phyloP scores from a whole-genome alignment of 2,888 invertebrate species.

The Cephalotes varians region DNA sequence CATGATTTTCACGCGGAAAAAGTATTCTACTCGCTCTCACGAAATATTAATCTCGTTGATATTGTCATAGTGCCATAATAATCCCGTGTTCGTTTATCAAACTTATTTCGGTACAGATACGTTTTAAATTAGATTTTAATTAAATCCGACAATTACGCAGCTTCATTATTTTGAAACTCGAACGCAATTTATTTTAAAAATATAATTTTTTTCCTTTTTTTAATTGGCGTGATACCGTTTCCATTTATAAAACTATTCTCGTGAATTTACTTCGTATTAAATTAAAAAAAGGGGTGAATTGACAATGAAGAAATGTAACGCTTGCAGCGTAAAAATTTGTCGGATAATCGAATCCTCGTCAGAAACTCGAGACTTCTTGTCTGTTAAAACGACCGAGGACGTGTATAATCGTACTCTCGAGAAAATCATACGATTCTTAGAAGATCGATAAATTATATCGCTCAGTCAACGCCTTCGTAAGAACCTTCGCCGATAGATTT shows the following conservation, averaged over 20 bases:
- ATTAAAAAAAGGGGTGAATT: not conserved
- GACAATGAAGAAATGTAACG: not conserved
- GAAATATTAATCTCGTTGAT: not conserved
- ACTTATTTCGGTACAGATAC: not conserved
- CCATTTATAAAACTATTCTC: not conserved
- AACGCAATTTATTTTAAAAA: not conserved
- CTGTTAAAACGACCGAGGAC: not conserved
- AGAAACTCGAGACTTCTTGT: not conserved
- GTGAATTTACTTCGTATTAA: not conserved
- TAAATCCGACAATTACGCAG: not conserved
- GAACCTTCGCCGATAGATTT: slow-evolving; percentile 9
- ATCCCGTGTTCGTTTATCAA: not conserved
- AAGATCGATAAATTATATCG: slow-evolving; percentile 37
- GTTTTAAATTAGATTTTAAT: not conserved
- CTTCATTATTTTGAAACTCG: not conserved
- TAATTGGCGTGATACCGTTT: not conserved
- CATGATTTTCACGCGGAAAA: not conserved
- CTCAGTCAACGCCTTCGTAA: not conserved
- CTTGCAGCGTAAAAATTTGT: not conserved
- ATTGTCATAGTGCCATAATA: not conserved
- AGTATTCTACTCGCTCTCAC: not conserved
- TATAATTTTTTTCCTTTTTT: not conserved
- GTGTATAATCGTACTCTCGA: not conserved
- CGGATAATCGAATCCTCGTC: not conserved
- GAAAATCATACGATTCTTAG: slow-evolving; percentile 2